Base-by-base conservation (phyloP, 1,140 invertebrate genomes). In the Callitettix versicolor region DNA sequence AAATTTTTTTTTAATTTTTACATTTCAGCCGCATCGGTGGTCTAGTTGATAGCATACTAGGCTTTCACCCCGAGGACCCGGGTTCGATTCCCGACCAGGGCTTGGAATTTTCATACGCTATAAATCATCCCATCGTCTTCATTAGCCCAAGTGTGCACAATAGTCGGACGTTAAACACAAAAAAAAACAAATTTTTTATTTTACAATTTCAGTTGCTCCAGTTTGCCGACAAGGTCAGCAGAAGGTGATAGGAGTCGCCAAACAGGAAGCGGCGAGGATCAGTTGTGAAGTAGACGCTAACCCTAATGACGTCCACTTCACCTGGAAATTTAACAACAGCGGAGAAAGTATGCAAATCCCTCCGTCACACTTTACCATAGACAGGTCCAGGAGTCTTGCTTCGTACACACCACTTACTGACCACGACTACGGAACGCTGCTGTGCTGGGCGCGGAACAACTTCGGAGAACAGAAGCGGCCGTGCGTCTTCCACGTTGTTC, bases 211-310 rank as follows among this genome's bases (percentile, higher is more conserved):
- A 88, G 85, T 82, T 72, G 75, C 79, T 14, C 86, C 86, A 2
- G 74, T 83, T 11, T 88, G 86, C 63, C 75, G 76, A 18, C 71
- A 74, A 1, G 76, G 76, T 12, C 85, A 86, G 63, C 72, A 75
- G 21, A 79, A 76, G 56, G 73, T 81, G n/a, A 86, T 83, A 63
- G 84, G 87, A 14, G 84, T 88, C 1, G 89, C 85, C 0, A 75
- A 85, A 42, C 83, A 86, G 41, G 89, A 92, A 67, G 76, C 78
- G 3, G 79, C 82, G 11, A 79, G 76, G 59, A 85, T 92, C 52
- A 73, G 79, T 2, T 93, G 88, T 69, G 85, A 91, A 64, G 72
- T 93, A 34, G 85, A 89, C 58, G 84, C 86, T n/a, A 90, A 90
- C 71, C 88, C 89, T 3, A 70, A 78, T 58, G 79, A 82, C 57